Evolutionary conservation across 2,888 invertebrate species (phyloP), one percentile per base, ranked within the genome.

Genomic region (Merodon equestris): DNA sequence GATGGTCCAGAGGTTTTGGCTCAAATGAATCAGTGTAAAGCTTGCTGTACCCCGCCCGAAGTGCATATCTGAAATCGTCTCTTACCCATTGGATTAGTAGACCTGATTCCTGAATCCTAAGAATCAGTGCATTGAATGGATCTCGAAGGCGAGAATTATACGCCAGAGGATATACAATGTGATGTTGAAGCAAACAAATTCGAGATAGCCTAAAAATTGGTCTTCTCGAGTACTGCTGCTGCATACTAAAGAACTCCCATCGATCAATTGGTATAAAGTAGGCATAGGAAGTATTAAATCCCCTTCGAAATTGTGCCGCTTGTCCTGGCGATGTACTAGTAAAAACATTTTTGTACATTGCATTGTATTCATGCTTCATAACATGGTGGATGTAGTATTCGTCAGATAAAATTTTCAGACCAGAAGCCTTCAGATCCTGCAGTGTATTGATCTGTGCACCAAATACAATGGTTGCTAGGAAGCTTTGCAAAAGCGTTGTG

Each of bases 151-250:
- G 42, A 5, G 71, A 64, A 3, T 56, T 44, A 7, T 38, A 19
- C 0, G 34, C 36, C 56, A 72, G 13, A 12, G 86, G 86, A 68
- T 73, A 87, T 0, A 84, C 85, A 42, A 86, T 85, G 38, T 84
- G 84, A 38, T 79, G 86, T 2, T 86, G 85, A 0, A 86, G 85
- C 18, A 85, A 79, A 18, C 87, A 87, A 1, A 87, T 85, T 0
- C 82, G 36, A 0, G 86, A 84, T 0, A 83, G 13, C 0, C 83
- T 83, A 61, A 87, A 87, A 10, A 84, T 40, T 1, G 87, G 87
- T n/a, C 79, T 77, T 0, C 18, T 71, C 1, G 86, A 44, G 50
- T 82, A 83, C 0, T 36, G 14, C 53, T 87, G 87, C 36, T 86
- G 86, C 67, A 82, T 75, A n/a, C 83, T 67, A 0, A 87, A 51